Conservation (phyloP, 2,113 vertebrate species). For the Neomonachus schauinslandi region DNA sequence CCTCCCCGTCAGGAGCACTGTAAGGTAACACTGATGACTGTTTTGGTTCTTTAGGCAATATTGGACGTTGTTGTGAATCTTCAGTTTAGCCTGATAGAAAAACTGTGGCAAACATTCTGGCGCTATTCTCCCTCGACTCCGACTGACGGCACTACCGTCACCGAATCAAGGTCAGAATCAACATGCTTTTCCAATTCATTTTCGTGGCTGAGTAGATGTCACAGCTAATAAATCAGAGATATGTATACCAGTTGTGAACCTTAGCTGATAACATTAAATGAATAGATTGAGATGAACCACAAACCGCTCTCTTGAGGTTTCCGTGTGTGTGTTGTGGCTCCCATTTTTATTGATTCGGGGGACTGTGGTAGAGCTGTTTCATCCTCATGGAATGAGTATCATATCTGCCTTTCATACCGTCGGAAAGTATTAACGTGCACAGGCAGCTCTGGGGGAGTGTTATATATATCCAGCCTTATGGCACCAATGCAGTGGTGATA, state of each 20-base stretch:
- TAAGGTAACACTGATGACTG: background rate
- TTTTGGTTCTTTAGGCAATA: slow-evolving; percentile 87
- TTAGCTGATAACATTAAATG: slow-evolving; percentile 63
- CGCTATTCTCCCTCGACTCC: slow-evolving; percentile 90
- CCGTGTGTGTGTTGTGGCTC: background rate
- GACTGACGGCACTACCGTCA: slow-evolving; percentile 88
- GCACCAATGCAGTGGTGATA: slow-evolving; percentile 63
- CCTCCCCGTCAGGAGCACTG: background rate
- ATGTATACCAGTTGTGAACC: slow-evolving; percentile 75
- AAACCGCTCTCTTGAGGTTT: slow-evolving; percentile 65
- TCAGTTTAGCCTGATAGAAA: slow-evolving; percentile 92
- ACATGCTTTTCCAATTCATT: slow-evolving; percentile 56
- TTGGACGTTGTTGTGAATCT: slow-evolving; percentile 92
- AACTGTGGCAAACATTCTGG: slow-evolving; percentile 93
- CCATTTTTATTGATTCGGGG: slow-evolving; percentile 61
- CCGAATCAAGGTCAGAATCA: slow-evolving; percentile 86
- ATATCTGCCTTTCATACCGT: slow-evolving; percentile 69
- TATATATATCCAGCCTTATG: slow-evolving; percentile 49
- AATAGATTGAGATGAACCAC: slow-evolving; percentile 65
- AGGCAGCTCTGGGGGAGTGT: slow-evolving; percentile 70
- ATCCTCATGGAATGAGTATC: slow-evolving; percentile 65
- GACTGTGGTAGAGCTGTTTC: slow-evolving; percentile 46
- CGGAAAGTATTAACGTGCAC: slow-evolving; percentile 58
- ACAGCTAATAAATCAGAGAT: slow-evolving; percentile 56
- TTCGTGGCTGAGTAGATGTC: slow-evolving; percentile 31